These are phyloP conservation scores for Collichthys lucidus DNA, from an alignment of 2,113 vertebrate genomes.

Conservation along the genomic window DNA sequence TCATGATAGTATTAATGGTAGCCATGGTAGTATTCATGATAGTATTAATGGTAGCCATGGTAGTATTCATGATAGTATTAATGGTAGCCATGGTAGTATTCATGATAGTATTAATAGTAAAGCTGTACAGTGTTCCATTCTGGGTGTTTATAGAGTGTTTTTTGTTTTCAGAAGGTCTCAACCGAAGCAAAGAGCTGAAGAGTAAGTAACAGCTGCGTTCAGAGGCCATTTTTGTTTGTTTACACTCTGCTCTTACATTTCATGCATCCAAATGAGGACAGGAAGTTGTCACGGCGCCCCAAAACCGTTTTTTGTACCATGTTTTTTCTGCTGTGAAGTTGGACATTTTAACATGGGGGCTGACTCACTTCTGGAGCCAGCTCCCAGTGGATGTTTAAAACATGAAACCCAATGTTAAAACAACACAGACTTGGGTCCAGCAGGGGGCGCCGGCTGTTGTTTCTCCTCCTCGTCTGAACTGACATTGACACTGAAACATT, in stretches of 20 bases:
- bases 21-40: too few species aligned
- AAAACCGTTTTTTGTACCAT: slow-evolving; percentile 4
- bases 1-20: too few species aligned
- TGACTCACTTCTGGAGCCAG: too few species aligned
- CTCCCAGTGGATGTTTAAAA: too few species aligned
- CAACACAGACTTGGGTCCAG: slow-evolving; percentile 8
- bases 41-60: too few species aligned
- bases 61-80: too few species aligned
- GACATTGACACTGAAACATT: slow-evolving; percentile 15
- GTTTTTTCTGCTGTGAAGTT: too few species aligned
- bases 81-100: too few species aligned
- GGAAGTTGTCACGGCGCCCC: slow-evolving; percentile 25
- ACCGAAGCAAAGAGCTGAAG: slow-evolving; percentile 85
- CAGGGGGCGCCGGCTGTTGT: slow-evolving; percentile 24
- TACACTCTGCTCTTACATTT: slow-evolving; percentile 47
- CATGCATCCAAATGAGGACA: slow-evolving; percentile 35
- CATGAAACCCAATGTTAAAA: too few species aligned
- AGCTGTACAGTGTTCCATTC: too few species aligned
- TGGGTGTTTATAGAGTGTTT: slow-evolving; percentile 69
- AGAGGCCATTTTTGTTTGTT: slow-evolving; percentile 51
- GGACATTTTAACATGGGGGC: too few species aligned
- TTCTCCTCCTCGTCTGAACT: slow-evolving; percentile 31
- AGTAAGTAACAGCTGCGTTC: slow-evolving; percentile 79
- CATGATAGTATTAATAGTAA: too few species aligned
- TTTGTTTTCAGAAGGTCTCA: slow-evolving; percentile 86